A percentile compares a stretch with the other conserved stretches of the same genome.
phyloP scores from a whole-genome alignment of 2,113 vertebrate species.

The Poicephalus meyeri region DNA sequence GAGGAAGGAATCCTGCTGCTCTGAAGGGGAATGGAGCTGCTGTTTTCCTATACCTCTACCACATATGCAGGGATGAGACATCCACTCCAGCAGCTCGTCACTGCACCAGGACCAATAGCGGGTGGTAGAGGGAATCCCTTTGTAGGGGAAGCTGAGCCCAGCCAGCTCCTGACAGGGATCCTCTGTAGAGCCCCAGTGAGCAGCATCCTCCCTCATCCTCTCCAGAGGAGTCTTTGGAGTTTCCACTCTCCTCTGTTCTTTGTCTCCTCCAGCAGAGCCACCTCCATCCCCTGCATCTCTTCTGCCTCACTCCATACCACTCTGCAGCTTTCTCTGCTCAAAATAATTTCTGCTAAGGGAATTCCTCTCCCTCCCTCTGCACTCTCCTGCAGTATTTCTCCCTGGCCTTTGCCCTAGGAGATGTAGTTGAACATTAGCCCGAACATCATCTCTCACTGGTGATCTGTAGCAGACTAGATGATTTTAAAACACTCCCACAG shows the following conservation, averaged over 20 bases:
- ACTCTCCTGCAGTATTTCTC: conserved; percentile 24
- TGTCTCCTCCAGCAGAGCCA: neutral
- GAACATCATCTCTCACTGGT: neutral
- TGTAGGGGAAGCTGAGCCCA: conserved; percentile 12
- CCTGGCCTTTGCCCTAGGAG: conserved; percentile 39
- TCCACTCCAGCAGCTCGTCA: conserved; percentile 1
- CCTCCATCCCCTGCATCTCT: neutral
- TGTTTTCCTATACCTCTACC: neutral
- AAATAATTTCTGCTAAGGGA: conserved; percentile 54
- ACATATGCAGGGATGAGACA: neutral
- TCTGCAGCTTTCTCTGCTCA: conserved; percentile 50
- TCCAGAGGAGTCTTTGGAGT: neutral
- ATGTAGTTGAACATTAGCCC: conserved; percentile 37
- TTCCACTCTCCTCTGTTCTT: neutral
- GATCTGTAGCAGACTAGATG: neutral
- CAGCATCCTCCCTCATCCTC: neutral
- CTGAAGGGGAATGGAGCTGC: neutral
- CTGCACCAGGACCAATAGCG: neutral
- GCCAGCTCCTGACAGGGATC: neutral
- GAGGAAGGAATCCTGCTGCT: neutral
- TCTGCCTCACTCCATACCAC: neutral
- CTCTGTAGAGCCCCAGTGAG: neutral
- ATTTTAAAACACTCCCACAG: neutral
- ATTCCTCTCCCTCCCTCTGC: conserved; percentile 21
- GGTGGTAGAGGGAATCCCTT: conserved; percentile 44